Evolutionary conservation across 2,797 vertebrate genomes (phyloP).

Genomic region (Morus bassanus): DNA sequence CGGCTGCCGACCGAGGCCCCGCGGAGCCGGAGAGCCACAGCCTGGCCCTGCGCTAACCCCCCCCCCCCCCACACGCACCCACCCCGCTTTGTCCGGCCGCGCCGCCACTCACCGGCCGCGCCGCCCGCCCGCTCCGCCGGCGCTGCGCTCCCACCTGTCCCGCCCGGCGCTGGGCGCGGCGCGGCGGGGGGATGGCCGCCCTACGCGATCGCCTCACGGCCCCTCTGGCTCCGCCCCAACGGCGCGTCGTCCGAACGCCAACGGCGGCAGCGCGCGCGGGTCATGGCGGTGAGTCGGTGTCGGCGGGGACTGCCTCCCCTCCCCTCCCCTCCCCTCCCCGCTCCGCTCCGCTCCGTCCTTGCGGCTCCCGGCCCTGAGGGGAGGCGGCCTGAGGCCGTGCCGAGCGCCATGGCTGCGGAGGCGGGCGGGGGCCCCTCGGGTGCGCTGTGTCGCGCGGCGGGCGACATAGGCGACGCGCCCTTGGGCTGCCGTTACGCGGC

Average conservation of each 20-base stretch:
- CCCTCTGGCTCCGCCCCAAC: background rate
- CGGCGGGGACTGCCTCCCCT: no score
- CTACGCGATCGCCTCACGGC: fast-evolving
- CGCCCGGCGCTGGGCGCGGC: fast-evolving
- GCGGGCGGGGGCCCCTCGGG: no score
- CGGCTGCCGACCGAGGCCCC: background rate
- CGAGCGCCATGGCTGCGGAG: no score
- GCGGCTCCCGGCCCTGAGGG: background rate
- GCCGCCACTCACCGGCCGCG: background rate
- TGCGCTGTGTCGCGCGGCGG: no score
- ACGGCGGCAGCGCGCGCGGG: background rate
- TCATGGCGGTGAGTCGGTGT: background rate
- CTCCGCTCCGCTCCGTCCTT: no score
- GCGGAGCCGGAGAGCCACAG: background rate
- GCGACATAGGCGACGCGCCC: fast-evolving
- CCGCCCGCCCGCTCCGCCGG: background rate
- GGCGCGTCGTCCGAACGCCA: fast-evolving
- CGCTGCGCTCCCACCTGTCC: fast-evolving
- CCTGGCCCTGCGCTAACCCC: no score
- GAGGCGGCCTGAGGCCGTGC: background rate
- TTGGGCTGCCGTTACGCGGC: no score
- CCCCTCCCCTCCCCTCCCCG: no score
- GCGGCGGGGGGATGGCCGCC: fast-evolving
- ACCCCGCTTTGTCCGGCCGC: background rate
- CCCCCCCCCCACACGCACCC: no score